Evolutionary conservation across 1,140 invertebrate genomes (phyloP), one percentile per base, ranked within the genome.

Genomic region (Heliconius himera): DNA sequence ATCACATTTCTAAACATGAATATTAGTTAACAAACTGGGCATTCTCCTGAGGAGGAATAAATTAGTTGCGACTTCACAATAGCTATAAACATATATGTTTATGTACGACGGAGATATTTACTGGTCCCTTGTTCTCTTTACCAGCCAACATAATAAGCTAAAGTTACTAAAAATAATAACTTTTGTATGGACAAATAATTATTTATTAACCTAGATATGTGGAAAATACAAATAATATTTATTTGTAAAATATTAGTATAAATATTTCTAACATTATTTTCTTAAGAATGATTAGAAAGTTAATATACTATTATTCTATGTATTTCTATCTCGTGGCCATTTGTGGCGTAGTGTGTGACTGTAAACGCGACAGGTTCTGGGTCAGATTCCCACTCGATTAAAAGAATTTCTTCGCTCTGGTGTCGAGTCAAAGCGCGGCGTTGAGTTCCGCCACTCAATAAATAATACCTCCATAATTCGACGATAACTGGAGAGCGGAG

Each of bases 91-190:
- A 87, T 87, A 79, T 85, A 82, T 76, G 81, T 92, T 91, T 92
- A 92, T 90, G 88, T 87, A 82, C 86, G 85, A 89, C 89, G 88
- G 81, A 78, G 41, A 75, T 82, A 85, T 85, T 91, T 89, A 90
- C 80, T 76, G 79, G 82, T n/a, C 20, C 76, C 73, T 77, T 81
- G 78, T 83, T 80, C 76, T 49, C 80, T 56, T 74, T 74, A 71
- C 77, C 70, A 70, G 22, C 75, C 70, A 81, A 82, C 80, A 77
- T 82, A 18, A 72, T n/a, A 18, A 41, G 20, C 6, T n/a, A 22
- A 22, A 56, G n/a, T 22, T 56, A 56, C 2, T 22, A 3, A 56
- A 56, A 22, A 56, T 22, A 22, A 56, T n/a, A 38, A 1, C 36
- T 72, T 72, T 66, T 66, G 26, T 29, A 8, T 66, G 9, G 22